Evolutionary conservation across 2,797 vertebrate genomes (phyloP).

Genomic region (Alfaro cultratus): DNA sequence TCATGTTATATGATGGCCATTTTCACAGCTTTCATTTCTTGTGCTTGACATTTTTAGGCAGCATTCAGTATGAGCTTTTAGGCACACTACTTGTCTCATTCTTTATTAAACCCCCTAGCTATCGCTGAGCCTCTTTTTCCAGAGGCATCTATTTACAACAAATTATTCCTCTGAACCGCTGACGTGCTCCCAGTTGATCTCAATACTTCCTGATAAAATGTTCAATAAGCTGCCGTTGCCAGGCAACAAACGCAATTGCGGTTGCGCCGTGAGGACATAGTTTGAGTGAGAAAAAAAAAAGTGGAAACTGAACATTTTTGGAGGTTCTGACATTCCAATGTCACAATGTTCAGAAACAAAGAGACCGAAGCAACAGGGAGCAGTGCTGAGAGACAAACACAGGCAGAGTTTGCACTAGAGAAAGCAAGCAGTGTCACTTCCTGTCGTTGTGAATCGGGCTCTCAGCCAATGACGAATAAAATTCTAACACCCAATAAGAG

Average conservation of each 20-base stretch:
- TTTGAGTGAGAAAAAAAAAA: constrained; percentile 34
- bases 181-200: constrained; percentile 62
- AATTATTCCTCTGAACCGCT: constrained; percentile 60
- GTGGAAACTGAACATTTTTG: constrained; percentile 38
- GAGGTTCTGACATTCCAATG: constrained; percentile 44
- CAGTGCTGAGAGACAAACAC: constrained; percentile 39
- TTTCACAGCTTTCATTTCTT: constrained; percentile 53
- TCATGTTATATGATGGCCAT: constrained; percentile 33
- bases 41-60: constrained; percentile 32
- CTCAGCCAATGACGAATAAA: constrained; percentile 31
- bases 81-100: constrained; percentile 40
- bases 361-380: constrained; percentile 29
- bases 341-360: constrained; percentile 46
- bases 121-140: constrained; percentile 40
- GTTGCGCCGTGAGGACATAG: constrained; percentile 11
- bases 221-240: constrained; percentile 69
- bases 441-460: constrained; percentile 25
- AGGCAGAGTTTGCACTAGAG: constrained; percentile 39
- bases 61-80: constrained; percentile 56
- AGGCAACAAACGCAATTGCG: constrained; percentile 60
- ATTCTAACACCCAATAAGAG: constrained; percentile 45
- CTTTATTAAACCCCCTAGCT: constrained; percentile 59
- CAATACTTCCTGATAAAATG: constrained; percentile 64
- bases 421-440: constrained; percentile 44
- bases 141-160: constrained; percentile 67